Base-by-base conservation (phyloP, 2,888 invertebrate species). In the Keiferia lycopersicella region DNA sequence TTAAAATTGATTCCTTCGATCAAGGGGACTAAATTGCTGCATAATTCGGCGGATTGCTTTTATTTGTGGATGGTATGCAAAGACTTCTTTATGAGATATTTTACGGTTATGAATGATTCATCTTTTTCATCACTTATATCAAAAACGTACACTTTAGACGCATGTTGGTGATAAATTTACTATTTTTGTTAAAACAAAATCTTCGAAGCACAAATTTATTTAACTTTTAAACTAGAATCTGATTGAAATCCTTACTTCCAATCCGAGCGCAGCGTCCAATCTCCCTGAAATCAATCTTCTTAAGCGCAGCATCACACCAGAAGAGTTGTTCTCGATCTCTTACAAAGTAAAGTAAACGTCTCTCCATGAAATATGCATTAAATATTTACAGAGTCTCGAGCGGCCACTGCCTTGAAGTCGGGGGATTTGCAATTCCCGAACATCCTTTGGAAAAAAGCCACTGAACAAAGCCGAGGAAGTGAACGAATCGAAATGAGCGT, bases 401-500 rank as follows among this genome's bases (percentile, higher is more conserved):
- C 80, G 80, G 81, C 79, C 81, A 82, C 82, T 86, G 83, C 82
- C 87, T 86, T 87, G 84, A 83, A 88, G 87, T 85, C 82, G 83
- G 83, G 83, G 85, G 86, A 90, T 90, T 90, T 90, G 88, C 88
- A 88, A 88, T 90, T 88, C 88, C 83, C 83, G 84, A 87, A 86
- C 85, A 86, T 86, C 84, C 84, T 87, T 83, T 77, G 79, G 80
- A 86, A 87, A 87, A 89, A 89, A 82, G 75, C 79, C 70, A 73
- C 72, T 74, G 84, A 86, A 87, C 83, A 87, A 86, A 86, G 84
- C 73, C 71, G 65, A 71, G 78, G 79, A 81, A 82, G 80, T 80
- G 72, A 70, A 68, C 71, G 82, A 83, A 81, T 85, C 80, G 82
- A 82, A 87, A 85, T 83, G 82, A 84, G 77, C 81, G 80, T 81